Conservation (phyloP, 1,140 invertebrate genomes). For the Hyles euphorbiae region DNA sequence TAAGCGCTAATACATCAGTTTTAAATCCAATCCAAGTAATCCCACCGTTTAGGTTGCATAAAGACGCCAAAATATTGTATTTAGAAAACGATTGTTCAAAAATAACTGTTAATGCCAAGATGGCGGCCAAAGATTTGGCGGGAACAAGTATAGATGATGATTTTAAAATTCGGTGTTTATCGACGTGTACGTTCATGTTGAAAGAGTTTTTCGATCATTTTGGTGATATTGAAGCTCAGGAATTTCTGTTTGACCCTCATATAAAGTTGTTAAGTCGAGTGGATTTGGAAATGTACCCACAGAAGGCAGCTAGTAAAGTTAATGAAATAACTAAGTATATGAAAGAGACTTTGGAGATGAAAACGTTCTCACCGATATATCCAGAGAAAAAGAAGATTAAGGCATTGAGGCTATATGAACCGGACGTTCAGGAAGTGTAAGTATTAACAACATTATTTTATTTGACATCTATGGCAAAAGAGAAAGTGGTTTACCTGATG, state of each 20-base stretch:
- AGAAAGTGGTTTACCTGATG: too few relatives aligned
- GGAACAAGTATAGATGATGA: constrained; percentile 74
- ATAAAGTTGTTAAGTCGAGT: constrained; percentile 64
- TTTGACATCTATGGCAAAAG: background rate
- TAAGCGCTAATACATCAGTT: constrained; percentile 77
- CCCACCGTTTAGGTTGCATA: constrained; percentile 79
- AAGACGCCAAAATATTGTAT: constrained; percentile 75
- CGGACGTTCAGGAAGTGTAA: constrained; percentile 87
- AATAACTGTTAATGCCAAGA: constrained; percentile 43
- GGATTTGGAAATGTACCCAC: constrained; percentile 79
- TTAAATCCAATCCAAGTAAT: constrained; percentile 77
- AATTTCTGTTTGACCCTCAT: constrained; percentile 65
- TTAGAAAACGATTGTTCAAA: constrained; percentile 70
- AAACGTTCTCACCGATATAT: constrained; percentile 71
- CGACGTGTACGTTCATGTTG: constrained; percentile 75
- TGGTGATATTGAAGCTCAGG: constrained; percentile 73
- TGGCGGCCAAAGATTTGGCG: constrained; percentile 71
- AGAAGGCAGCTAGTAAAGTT: constrained; percentile 71
- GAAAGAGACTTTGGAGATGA: constrained; percentile 67
- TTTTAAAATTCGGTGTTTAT: constrained; percentile 78
- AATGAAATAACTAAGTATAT: constrained; percentile 69
- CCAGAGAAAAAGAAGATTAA: constrained; percentile 83
- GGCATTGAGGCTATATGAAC: constrained; percentile 88
- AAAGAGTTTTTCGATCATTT: constrained; percentile 76
- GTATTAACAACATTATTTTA: constrained; percentile 55